Conservation (phyloP, 2,113 vertebrate genomes). For the Hemicordylus capensis region DNA sequence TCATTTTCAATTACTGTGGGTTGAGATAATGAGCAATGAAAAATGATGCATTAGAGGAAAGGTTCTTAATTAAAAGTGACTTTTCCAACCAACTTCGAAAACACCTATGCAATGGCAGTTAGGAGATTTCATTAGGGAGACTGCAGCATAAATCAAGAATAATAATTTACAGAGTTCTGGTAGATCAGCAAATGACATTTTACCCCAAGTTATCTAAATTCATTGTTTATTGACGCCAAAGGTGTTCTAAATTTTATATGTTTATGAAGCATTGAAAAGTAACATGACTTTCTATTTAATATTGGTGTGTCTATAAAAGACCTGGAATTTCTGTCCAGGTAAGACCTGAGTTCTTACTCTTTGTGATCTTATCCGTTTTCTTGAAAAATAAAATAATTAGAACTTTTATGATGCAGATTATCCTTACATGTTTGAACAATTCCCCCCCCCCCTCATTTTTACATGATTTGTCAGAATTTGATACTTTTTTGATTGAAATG, state of each 20-base stretch:
- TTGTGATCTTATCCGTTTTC: background rate
- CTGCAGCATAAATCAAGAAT: background rate
- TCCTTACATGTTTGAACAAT: background rate
- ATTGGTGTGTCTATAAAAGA: background rate
- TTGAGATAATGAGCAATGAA: slow-evolving; percentile 30
- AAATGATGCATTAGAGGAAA: slow-evolving; percentile 12
- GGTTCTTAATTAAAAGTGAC: background rate
- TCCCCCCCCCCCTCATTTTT: background rate
- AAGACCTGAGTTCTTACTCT: background rate
- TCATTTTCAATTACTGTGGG: slow-evolving; percentile 29
- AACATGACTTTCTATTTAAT: background rate
- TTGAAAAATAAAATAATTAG: background rate
- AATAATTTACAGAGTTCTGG: background rate
- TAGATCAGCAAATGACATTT: background rate
- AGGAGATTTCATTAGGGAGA: background rate
- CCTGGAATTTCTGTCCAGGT: background rate
- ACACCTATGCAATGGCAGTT: background rate
- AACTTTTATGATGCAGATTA: background rate
- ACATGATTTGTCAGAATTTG: background rate
- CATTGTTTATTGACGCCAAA: background rate
- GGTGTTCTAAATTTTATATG: background rate
- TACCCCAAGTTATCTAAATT: background rate
- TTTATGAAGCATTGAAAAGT: background rate
- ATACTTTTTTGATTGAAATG: too few relatives aligned
- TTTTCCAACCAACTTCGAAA: slow-evolving; percentile 16